Base-by-base conservation (phyloP, 2,113 vertebrate genomes). In the Asarcornis scutulata region DNA sequence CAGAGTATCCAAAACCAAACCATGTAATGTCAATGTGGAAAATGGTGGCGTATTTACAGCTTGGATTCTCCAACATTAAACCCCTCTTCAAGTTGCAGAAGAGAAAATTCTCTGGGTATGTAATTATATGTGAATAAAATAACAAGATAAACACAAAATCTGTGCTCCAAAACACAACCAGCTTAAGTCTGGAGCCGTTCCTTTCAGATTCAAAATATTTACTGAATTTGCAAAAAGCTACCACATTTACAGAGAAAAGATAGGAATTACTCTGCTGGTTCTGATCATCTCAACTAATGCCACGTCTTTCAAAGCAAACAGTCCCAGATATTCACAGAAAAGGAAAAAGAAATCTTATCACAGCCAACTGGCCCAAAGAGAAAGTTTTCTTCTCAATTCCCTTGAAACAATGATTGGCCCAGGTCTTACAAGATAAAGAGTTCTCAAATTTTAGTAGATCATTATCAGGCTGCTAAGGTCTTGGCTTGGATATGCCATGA, bases 391-490 rank as follows among this genome's bases (percentile, higher is more conserved):
- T 36, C n/a, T 73, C 63, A 90, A 53, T 55, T 88, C 52, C 52
- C 83, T 46, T 78, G 29, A 60, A 88, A 83, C 73, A 74, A 50
- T 53, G 46, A 21, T 83, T 93, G 79, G 58, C 68, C 89, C 71
- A 36, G 44, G 52, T 76, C 68, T 91, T 29, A 56, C 38, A 60
- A 88, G 93, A 93, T 88, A 94, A 94, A 94, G 42, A 91, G 40
- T 16, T 66, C 83, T 91, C 76, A 64, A 7, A 34, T 90, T 96
- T 88, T 83, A 88, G 85, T 68, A 88, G 68, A 50, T 83, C 48
- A 0, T 94, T 94, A 83, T 96, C 90, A 75, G 91, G 69, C 87
- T 80, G 58, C 89, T 59, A 20, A 83, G 68, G 85, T 76, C 72
- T 91, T 94, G 82, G 91, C 88, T 82, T 63, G 68, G 76, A 48